Evolutionary conservation across 92 coral and sea anemone genomes (phyloP).

Genomic region (Porites evermanni): DNA sequence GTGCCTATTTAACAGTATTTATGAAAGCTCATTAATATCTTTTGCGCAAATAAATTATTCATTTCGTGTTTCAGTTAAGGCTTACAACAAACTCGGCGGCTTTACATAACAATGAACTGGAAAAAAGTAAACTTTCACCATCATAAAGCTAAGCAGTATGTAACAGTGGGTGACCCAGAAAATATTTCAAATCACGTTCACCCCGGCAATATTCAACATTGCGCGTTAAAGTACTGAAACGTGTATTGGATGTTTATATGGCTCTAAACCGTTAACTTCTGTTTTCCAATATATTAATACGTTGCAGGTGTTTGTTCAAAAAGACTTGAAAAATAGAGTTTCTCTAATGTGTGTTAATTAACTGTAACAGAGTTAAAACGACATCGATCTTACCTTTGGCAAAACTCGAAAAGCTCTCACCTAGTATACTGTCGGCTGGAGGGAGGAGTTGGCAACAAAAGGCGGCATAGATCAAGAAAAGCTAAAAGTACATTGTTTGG

Average conservation of each 20-base stretch:
- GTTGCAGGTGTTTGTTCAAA: conserved; percentile 17
- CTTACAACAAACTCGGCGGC: neutral
- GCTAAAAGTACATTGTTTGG: neutral
- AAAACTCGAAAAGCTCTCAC: neutral
- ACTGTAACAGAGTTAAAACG: conserved; percentile 3
- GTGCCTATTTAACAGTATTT: neutral
- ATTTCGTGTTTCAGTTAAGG: conserved; percentile 9
- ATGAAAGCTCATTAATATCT: neutral
- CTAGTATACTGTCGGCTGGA: neutral
- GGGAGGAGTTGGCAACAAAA: neutral
- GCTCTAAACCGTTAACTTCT: neutral
- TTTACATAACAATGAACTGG: conserved; percentile 36
- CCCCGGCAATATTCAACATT: no score
- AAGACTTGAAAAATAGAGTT: conserved; percentile 12
- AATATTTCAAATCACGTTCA: neutral
- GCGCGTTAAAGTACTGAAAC: neutral
- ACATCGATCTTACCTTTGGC: neutral
- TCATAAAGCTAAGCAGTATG: neutral
- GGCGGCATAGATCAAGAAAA: neutral
- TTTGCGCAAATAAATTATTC: conserved; percentile 22
- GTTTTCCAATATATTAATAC: neutral
- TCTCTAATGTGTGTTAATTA: conserved; percentile 31
- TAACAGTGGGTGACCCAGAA: neutral
- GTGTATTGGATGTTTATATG: neutral
- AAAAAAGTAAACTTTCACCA: neutral